phyloP scores from a whole-genome alignment of 2,888 invertebrate genomes.

The Chrysodeixis includens region DNA sequence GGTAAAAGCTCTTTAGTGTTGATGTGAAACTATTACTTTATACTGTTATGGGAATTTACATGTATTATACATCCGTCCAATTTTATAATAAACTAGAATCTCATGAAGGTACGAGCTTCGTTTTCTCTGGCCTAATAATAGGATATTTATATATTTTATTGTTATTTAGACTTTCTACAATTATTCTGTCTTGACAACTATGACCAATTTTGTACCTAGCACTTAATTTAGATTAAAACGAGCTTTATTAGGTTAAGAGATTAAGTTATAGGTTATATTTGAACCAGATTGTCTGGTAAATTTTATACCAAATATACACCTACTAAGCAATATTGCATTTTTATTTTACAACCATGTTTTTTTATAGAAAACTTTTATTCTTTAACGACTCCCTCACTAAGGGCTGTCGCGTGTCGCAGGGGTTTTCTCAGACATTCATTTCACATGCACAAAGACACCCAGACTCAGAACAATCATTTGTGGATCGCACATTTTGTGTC shows the following conservation, averaged over 20 bases:
- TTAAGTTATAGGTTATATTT: slow-evolving; percentile 76
- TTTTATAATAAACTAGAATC: slow-evolving; percentile 40
- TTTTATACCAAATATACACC: slow-evolving; percentile 88
- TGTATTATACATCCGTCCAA: slow-evolving; percentile 44
- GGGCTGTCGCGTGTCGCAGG: too few species aligned
- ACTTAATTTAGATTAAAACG: slow-evolving; percentile 68
- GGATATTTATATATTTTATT: slow-evolving; percentile 7
- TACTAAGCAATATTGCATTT: slow-evolving; percentile 54
- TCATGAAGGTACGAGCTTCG: slow-evolving; percentile 18
- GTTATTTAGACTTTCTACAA: slow-evolving; percentile 10
- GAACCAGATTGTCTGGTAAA: slow-evolving; percentile 75
- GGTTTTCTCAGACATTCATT: too few species aligned
- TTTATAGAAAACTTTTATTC: too few species aligned
- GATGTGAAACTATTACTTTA: slow-evolving; percentile 10
- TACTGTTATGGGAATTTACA: slow-evolving; percentile 21
- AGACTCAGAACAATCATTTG: too few species aligned
- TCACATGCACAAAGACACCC: too few species aligned
- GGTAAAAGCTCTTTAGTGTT: slow-evolving; percentile 9
- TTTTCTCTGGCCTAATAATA: slow-evolving; percentile 9
- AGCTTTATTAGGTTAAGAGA: slow-evolving; percentile 80
- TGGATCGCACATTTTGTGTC: too few species aligned
- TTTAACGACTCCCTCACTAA: too few species aligned
- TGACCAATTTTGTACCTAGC: slow-evolving; percentile 64
- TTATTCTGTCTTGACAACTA: slow-evolving; percentile 23
- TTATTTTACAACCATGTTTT: slow-evolving; percentile 33